A percentile compares a stretch with the other conserved stretches of the same genome.
Conservation (phyloP, 2,888 invertebrate species). For the Protodeltote pygarga region DNA sequence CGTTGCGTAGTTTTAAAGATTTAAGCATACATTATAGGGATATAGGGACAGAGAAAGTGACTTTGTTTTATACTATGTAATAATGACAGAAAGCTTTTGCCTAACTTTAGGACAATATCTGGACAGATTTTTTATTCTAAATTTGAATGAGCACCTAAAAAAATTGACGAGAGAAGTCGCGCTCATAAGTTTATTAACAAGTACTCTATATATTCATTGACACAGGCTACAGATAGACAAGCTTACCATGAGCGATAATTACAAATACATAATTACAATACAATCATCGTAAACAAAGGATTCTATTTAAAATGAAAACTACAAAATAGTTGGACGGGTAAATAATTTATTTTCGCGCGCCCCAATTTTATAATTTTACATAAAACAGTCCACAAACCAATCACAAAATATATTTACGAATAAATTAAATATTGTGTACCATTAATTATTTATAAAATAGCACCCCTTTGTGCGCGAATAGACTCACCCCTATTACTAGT, state of each 20-base stretch:
- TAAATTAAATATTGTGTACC: conserved; percentile 54
- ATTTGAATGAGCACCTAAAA: too few species aligned
- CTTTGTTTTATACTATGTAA: too few species aligned
- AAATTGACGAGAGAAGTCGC: too few species aligned
- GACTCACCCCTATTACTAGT: conserved; percentile 60
- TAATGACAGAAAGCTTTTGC: too few species aligned
- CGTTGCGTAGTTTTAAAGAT: too few species aligned
- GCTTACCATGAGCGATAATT: conserved; percentile 16
- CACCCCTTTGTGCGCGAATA: conserved; percentile 41
- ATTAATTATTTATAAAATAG: conserved; percentile 48
- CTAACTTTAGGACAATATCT: too few species aligned
- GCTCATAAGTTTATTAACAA: too few species aligned
- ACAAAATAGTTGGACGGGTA: conserved; percentile 26
- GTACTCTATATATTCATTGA: too few species aligned
- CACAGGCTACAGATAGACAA: neutral
- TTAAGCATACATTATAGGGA: too few species aligned
- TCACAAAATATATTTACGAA: conserved; percentile 51
- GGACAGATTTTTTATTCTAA: too few species aligned
- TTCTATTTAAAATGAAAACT: conserved; percentile 26
- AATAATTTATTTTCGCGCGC: conserved; percentile 37
- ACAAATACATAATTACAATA: conserved; percentile 33
- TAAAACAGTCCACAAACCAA: conserved; percentile 49
- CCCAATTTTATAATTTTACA: conserved; percentile 48
- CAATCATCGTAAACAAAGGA: conserved; percentile 18
- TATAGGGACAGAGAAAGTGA: too few species aligned